Evolutionary conservation across 2,797 vertebrate species (phyloP).

Genomic region (Pteropus rufus): DNA sequence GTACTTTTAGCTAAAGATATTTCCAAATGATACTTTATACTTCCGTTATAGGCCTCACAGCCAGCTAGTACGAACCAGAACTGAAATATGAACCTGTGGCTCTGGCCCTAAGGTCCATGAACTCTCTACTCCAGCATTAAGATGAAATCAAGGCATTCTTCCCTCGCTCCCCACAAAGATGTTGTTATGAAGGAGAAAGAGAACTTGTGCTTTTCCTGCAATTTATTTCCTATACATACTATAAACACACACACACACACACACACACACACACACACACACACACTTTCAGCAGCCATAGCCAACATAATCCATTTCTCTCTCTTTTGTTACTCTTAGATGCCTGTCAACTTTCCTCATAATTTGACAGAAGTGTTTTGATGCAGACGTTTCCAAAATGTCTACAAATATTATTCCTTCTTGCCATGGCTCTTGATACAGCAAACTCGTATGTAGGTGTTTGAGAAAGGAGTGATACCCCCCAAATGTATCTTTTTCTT

Average conservation of each 20-base stretch:
- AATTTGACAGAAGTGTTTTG: neutral
- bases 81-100: neutral
- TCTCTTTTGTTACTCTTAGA: neutral
- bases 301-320: neutral
- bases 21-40: neutral
- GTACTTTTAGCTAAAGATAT: neutral
- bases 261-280: neutral
- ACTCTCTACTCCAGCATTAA: neutral
- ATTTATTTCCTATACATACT: neutral
- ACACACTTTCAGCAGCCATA: neutral
- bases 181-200: neutral
- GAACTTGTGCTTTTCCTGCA: neutral
- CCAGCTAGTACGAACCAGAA: neutral
- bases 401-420: neutral
- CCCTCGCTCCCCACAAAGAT: neutral
- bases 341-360: neutral
- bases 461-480: neutral
- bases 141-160: neutral
- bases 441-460: neutral
- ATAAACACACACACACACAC: neutral
- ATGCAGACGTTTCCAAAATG: neutral
- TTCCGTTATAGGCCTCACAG: neutral
- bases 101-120: neutral
- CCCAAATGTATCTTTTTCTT: neutral
- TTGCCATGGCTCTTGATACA: neutral